Percentiles rank a stretch among this genome's conserved stretches.
Conservation (phyloP, 2,113 vertebrate species). For the Podarcis raffonei region DNA sequence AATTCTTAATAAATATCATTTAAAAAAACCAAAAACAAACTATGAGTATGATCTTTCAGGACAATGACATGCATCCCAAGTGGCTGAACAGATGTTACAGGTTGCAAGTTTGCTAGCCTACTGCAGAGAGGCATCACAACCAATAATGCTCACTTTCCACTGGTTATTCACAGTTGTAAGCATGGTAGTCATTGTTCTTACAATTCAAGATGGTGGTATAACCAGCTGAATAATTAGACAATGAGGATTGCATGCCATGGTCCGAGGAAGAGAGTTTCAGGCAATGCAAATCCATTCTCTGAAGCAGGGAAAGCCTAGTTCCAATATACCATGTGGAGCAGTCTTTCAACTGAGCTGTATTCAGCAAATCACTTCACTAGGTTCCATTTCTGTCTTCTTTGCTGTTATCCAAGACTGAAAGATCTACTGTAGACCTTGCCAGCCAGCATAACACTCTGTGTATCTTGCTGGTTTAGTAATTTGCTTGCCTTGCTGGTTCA, state of each 20-base stretch:
- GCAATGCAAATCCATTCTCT: neutral
- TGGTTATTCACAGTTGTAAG: neutral
- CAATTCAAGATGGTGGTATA: neutral
- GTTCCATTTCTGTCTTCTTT: neutral
- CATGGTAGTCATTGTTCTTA: neutral
- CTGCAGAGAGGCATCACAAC: neutral
- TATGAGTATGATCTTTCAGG: neutral
- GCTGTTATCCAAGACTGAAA: neutral
- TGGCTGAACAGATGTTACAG: neutral
- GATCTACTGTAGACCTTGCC: neutral
- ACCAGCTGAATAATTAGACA: neutral
- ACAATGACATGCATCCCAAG: neutral
- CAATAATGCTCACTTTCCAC: neutral
- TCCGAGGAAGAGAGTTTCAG: neutral
- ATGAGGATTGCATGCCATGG: neutral
- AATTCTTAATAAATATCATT: too few relatives aligned
- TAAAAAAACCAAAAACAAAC: too few relatives aligned
- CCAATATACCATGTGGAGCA: neutral
- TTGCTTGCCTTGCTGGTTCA: neutral
- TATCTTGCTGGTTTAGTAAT: neutral
- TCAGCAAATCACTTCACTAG: neutral
- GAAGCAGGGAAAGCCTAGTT: neutral
- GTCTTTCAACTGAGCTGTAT: neutral
- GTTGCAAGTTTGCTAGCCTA: neutral
- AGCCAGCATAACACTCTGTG: neutral